phyloP scores from a whole-genome alignment of 1,140 invertebrate species.

The Pseudomyrmex pallidus region DNA sequence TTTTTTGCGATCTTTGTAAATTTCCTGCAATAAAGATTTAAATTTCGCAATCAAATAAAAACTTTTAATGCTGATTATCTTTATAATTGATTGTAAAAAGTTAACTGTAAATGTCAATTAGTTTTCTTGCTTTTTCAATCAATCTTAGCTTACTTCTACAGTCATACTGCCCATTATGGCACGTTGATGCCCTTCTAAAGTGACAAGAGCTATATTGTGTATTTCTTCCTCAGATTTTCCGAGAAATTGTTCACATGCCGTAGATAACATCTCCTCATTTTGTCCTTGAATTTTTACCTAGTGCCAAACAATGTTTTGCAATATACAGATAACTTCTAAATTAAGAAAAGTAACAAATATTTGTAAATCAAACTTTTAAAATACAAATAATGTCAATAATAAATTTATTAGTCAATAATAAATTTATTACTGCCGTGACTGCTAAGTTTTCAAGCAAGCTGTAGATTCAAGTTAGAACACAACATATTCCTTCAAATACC shows the following conservation, averaged over 20 bases:
- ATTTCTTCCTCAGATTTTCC: slow-evolving; percentile 96
- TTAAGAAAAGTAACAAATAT: neutral
- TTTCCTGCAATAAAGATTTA: slow-evolving; percentile 88
- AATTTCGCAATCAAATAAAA: neutral
- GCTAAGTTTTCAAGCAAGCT: neutral
- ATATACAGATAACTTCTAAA: neutral
- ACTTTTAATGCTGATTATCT: neutral
- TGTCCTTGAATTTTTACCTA: slow-evolving; percentile 99
- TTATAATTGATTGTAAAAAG: too few species aligned
- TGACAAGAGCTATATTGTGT: slow-evolving; percentile 96
- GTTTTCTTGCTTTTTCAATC: neutral
- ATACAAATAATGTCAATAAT: neutral
- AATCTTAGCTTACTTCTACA: slow-evolving; percentile 90
- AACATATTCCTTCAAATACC: slow-evolving; percentile 84
- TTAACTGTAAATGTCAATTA: neutral
- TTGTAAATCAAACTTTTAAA: slow-evolving; percentile 19
- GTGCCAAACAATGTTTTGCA: slow-evolving; percentile 41
- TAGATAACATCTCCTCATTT: slow-evolving; percentile 98
- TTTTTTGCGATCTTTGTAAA: slow-evolving; percentile 99
- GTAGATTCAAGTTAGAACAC: neutral
- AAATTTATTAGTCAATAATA: slow-evolving; percentile 7
- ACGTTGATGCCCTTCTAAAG: slow-evolving; percentile 98
- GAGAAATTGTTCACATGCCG: slow-evolving; percentile 98
- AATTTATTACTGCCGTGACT: neutral
- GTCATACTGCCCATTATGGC: slow-evolving; percentile 99